phyloP scores from a whole-genome alignment of 2,888 invertebrate species.

The Hirtodrosophila cameraria region DNA sequence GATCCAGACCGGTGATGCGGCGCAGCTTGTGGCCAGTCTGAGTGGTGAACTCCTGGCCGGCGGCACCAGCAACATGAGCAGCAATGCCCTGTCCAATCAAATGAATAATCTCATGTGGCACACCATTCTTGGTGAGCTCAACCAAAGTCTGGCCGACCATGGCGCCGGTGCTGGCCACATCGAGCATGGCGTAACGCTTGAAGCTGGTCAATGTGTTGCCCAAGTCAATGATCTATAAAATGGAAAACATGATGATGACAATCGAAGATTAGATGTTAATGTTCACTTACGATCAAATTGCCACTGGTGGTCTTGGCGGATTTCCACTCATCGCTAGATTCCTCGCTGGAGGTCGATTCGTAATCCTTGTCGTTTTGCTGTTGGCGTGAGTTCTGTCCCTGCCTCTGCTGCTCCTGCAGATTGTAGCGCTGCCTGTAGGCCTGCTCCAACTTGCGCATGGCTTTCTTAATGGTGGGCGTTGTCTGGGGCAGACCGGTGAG shows the following conservation, averaged over 20 bases:
- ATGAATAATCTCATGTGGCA: conserved; percentile 76
- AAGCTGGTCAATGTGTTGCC: conserved; percentile 69
- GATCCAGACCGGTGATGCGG: conserved; percentile 83
- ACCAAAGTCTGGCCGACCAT: conserved; percentile 74
- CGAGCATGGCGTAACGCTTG: conserved; percentile 70
- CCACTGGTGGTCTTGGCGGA: conserved; percentile 59
- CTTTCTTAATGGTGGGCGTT: conserved; percentile 67
- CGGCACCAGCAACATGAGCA: conserved; percentile 82
- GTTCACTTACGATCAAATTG: conserved; percentile 77
- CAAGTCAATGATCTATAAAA: conserved; percentile 73
- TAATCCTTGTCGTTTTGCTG: conserved; percentile 42
- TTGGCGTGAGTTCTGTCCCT: conserved; percentile 39
- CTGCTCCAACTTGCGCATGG: conserved; percentile 70
- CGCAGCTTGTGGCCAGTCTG: conserved; percentile 79
- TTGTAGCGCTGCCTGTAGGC: conserved; percentile 79
- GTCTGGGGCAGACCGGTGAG: conserved; percentile 79
- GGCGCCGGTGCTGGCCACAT: conserved; percentile 69
- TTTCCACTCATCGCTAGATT: conserved; percentile 59
- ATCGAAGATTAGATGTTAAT: too few relatives aligned
- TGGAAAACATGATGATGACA: too few relatives aligned
- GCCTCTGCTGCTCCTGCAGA: conserved; percentile 60
- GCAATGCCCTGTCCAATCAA: conserved; percentile 80
- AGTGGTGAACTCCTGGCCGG: conserved; percentile 75
- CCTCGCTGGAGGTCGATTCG: conserved; percentile 61
- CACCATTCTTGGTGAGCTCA: conserved; percentile 62